Evolutionary conservation across 2,797 vertebrate genomes (phyloP), one percentile per base, ranked within the genome.

Genomic region (Smutsia temminckii): DNA sequence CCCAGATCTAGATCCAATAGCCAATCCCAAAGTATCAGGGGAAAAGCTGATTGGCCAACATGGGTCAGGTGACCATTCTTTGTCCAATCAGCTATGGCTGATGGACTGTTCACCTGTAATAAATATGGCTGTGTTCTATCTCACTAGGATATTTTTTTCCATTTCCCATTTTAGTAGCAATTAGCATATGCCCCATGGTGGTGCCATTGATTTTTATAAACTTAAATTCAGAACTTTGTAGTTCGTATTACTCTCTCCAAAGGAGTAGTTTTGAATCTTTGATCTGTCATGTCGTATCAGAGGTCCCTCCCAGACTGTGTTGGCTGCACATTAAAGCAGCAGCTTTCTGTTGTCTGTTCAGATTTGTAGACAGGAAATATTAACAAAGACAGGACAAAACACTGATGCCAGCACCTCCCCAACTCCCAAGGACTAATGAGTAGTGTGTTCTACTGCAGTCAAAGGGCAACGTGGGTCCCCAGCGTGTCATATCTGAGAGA

Each of bases 241-340:
- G 18, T 46, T 34, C 68, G 1, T 3, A 0, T 42, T 79, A n/a
- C 10, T 51, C 61, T 64, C 42, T 12, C 7, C n/a, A 34, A n/a
- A 74, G 27, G 11, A n/a, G 32, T 29, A 18, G 77, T 77, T 89
- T 46, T 63, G 72, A 40, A 18, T 23, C 81, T 78, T 74, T 2
- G 3, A 3, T 42, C 29, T 0, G 0, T 68, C 18, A 0, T 64
- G 42, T 63, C 7, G 0, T 49, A 37, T 18, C 2, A 0, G 57
- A 21, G 66, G n/a, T 14, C 37, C 53, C 71, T 27, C 75, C 59
- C 29, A 37, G 42, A 32, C 71, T 21, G 1, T 29, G 40, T 7
- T 34, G 88, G 57, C 40, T 59, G 8, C 46, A 90, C 68, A 53
- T 7, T 23, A 21, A 74, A 85, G 49, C 37, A 32, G n/a, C 72